Conservation (phyloP, 2,888 invertebrate species). For the Drosophila kokeensis region DNA sequence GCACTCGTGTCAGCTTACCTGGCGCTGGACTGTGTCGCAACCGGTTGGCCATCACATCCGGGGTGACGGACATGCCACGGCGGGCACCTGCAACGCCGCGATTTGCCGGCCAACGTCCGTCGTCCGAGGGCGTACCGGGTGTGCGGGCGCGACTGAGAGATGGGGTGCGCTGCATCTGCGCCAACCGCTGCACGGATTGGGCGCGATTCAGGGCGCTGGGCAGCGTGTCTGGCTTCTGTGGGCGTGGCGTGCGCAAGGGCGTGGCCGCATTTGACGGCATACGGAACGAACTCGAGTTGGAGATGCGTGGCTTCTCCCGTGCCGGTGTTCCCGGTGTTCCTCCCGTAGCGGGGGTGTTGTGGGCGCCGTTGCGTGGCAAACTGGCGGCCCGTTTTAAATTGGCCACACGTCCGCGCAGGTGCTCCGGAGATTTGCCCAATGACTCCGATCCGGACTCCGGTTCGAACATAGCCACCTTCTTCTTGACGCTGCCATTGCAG, state of each 20-base stretch:
- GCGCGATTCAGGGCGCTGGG: constrained; percentile 86
- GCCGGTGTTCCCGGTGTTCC: constrained; percentile 85
- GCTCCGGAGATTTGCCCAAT: constrained; percentile 49
- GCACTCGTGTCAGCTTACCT: constrained; percentile 23
- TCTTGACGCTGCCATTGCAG: constrained; percentile 85
- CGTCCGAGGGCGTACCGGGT: constrained; percentile 88
- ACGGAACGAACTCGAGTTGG: constrained; percentile 85
- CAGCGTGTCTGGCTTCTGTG: constrained; percentile 85
- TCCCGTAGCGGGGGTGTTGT: constrained; percentile 68
- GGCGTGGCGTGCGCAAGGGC: constrained; percentile 78
- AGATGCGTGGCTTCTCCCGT: constrained; percentile 49
- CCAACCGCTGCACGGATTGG: constrained; percentile 80
- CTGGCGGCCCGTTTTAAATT: constrained; percentile 86
- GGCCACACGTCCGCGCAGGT: constrained; percentile 84
- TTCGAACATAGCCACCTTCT: constrained; percentile 87
- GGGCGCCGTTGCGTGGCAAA: constrained; percentile 83
- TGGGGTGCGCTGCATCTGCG: constrained; percentile 84
- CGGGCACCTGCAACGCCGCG: constrained; percentile 63
- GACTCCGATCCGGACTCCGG: constrained; percentile 66
- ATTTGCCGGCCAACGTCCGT: constrained; percentile 89
- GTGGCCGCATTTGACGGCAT: constrained; percentile 74
- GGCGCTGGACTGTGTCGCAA: constrained; percentile 76
- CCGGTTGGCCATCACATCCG: constrained; percentile 80
- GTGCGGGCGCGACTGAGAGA: constrained; percentile 88
- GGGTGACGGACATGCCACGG: constrained; percentile 82